Conservation (phyloP, 2,113 vertebrate species). For the Chaetops frenatus region DNA sequence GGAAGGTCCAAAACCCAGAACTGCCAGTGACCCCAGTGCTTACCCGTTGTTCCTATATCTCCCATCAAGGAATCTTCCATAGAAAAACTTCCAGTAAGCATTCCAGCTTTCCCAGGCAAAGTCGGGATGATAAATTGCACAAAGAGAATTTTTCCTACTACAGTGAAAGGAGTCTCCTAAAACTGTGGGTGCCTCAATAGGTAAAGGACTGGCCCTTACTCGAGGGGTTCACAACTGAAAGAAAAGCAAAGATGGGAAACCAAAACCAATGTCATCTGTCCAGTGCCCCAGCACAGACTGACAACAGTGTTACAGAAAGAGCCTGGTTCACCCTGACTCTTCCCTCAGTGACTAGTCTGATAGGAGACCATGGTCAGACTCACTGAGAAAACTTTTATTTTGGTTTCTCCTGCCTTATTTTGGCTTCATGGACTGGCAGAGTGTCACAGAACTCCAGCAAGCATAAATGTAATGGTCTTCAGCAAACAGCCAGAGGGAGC, state of each 20-base stretch:
- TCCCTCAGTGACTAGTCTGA: background rate
- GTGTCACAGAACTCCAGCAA: background rate
- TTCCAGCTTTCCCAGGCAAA: background rate
- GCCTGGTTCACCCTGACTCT: background rate
- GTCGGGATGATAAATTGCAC: background rate
- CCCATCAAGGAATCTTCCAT: background rate
- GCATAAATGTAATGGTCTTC: background rate
- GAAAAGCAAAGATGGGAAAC: background rate
- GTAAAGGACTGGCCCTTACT: background rate
- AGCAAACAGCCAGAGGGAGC: background rate
- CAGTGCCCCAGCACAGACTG: background rate
- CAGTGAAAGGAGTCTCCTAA: background rate
- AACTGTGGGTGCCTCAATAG: background rate
- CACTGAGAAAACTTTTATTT: background rate
- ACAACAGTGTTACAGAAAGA: background rate
- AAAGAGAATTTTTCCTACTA: background rate
- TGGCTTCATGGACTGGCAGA: background rate
- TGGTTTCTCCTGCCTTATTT: background rate
- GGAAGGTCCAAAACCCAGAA: background rate
- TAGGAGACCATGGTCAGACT: background rate
- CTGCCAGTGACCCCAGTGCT: background rate
- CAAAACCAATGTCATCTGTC: background rate
- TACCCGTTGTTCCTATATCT: background rate
- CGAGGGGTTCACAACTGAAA: background rate
- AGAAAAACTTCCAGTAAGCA: background rate